Base-by-base conservation (phyloP, 2,888 invertebrate species). In the Mesorhabditis sp. region DNA sequence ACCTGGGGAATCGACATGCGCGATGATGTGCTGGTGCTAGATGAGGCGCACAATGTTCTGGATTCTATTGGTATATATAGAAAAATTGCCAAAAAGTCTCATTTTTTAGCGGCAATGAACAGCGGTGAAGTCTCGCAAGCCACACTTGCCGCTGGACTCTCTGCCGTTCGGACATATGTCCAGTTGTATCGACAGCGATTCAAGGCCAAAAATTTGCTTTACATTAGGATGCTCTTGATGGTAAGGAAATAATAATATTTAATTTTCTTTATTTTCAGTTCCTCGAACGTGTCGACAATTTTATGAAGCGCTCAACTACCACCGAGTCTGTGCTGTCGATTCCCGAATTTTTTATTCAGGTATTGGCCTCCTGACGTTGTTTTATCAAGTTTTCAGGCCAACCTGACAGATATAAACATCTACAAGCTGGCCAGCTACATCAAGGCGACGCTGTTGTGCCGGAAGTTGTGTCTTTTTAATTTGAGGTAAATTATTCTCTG, bases 11-110 rank as follows among this genome's bases (percentile, higher is more conserved):
- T 93, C 70, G 88, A 89, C 69, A 86, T 92, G 42, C 90, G 91
- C 42, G 90, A 91, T 78, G 92, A 92, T 84, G 89, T 98, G 0
- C 89, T 98, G 0, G 92, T 98, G 72, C 87, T 90, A 28, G 98
- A 98, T 85, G 98, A 98, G 87, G 97, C 97, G 0, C 98, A 98
- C 83, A 98, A 97, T 86, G 89, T 98, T 2, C 88, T 95, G 7
- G 93, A 95, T 73, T 92, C 95, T 0, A 90, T 97, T 76, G 91
- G 92, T 74, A 91, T 15, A 4, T n/a, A 13, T 7, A 7, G 7
- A 10, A 15, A 28, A 63, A 63, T 28, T 63, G 7, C 7, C 7
- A 15, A 13, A 63, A 63, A 63, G 28, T 13, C 7, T 10, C 10
- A 58, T 7, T 63, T 13, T 63, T 15, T 3, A 63, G 63, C 63